Evolutionary conservation across 2,888 invertebrate species (phyloP).

Genomic region (Agrilus biguttatus): DNA sequence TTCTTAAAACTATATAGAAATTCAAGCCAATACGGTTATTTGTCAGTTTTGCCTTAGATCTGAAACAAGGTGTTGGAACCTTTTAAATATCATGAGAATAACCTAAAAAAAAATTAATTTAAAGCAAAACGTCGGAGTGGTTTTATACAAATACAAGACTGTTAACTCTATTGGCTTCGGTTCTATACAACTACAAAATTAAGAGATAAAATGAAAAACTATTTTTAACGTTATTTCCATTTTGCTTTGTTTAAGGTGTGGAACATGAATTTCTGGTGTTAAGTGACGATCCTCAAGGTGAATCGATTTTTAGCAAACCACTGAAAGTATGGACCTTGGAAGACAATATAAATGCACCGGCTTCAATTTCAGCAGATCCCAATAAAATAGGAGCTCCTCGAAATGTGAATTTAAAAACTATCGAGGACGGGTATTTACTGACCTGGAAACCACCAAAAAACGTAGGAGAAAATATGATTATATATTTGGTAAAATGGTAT

Average conservation of each 20-base stretch:
- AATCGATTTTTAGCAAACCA: conserved; percentile 81
- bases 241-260: conserved; percentile 27
- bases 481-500: conserved; percentile 55
- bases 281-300: conserved; percentile 73
- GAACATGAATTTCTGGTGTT: conserved; percentile 86
- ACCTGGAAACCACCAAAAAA: conserved; percentile 56
- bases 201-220: too few relatives aligned
- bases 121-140: too few relatives aligned
- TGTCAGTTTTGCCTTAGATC: too few relatives aligned
- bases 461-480: conserved; percentile 39
- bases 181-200: too few relatives aligned
- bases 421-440: conserved; percentile 61
- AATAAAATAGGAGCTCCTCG: conserved; percentile 41
- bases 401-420: conserved; percentile 55
- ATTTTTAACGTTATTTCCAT: background rate
- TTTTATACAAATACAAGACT: too few relatives aligned
- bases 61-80: too few relatives aligned
- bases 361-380: too few relatives aligned
- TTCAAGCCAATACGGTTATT: too few relatives aligned
- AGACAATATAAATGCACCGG: conserved; percentile 14
- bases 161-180: too few relatives aligned
- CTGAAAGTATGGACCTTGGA: conserved; percentile 59
- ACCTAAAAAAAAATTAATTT: too few relatives aligned
- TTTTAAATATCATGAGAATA: too few relatives aligned
- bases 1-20: too few relatives aligned